These are phyloP conservation scores for Carabus problematicus DNA, from an alignment of 2,888 invertebrate genomes.

Conservation along the genomic window DNA sequence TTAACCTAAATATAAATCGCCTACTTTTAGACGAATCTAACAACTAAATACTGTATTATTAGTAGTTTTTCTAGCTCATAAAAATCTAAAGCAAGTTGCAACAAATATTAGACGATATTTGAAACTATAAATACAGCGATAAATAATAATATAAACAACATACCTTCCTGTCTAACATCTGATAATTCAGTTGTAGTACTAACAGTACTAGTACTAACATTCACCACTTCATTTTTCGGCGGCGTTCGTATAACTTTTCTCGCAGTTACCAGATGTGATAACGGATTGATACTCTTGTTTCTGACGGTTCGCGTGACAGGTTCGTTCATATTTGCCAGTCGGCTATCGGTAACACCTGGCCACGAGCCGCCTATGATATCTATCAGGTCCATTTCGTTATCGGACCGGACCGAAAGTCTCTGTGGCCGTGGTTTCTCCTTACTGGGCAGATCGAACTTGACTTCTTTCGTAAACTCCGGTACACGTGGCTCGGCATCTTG, in stretches of 20 bases:
- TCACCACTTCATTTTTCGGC: slow-evolving; percentile 22
- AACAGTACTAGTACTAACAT: slow-evolving; percentile 10
- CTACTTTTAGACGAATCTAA: too few relatives aligned
- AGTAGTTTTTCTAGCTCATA: too few relatives aligned
- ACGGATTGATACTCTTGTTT: slow-evolving; percentile 67
- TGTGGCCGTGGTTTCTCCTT: slow-evolving; percentile 9
- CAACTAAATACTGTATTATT: too few relatives aligned
- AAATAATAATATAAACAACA: too few relatives aligned
- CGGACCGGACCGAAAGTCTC: slow-evolving; percentile 47
- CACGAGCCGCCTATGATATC: slow-evolving; percentile 55
- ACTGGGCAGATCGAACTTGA: too few relatives aligned
- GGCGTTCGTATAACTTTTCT: slow-evolving; percentile 21
- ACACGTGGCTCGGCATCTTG: slow-evolving; percentile 1
- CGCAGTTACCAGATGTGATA: slow-evolving; percentile 63
- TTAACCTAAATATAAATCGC: background rate
- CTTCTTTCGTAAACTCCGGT: slow-evolving; percentile 11
- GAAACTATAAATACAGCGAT: too few relatives aligned
- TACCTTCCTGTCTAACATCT: slow-evolving; percentile 15
- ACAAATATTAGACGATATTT: too few relatives aligned
- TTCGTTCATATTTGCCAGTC: slow-evolving; percentile 26
- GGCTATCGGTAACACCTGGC: slow-evolving; percentile 44
- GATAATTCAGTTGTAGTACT: background rate
- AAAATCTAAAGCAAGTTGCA: too few relatives aligned
- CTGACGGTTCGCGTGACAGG: slow-evolving; percentile 49
- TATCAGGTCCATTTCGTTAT: slow-evolving; percentile 56